Conservation (phyloP, 2,113 vertebrate species). For the Aptenodytes patagonicus region DNA sequence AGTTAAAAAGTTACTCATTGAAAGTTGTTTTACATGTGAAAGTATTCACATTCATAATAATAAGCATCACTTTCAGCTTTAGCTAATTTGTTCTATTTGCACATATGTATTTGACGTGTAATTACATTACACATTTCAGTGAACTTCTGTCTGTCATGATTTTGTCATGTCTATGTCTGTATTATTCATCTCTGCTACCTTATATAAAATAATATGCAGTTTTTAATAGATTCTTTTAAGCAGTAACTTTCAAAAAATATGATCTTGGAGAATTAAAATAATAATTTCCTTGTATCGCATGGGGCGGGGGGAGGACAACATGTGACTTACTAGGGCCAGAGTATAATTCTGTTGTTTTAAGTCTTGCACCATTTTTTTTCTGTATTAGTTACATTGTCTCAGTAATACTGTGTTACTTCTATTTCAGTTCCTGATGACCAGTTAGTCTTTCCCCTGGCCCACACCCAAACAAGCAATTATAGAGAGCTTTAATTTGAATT, state of each 20-base stretch:
- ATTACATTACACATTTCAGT: not conserved
- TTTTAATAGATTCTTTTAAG: not conserved
- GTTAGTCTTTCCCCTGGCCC: not conserved
- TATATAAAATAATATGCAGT: not conserved
- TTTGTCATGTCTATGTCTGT: not conserved
- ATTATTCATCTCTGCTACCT: not conserved
- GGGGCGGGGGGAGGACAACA: accelerated
- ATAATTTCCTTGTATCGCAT: not conserved
- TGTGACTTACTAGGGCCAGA: not conserved
- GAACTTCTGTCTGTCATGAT: not conserved
- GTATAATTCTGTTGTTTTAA: not conserved
- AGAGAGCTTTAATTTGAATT: not conserved
- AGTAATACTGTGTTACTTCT: not conserved
- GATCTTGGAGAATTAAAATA: not conserved
- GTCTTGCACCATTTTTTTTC: not conserved
- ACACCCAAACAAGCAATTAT: not conserved
- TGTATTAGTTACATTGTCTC: not conserved
- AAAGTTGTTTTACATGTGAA: not conserved
- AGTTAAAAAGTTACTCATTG: not conserved
- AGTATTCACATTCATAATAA: not conserved
- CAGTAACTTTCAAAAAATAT: not conserved
- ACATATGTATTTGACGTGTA: not conserved
- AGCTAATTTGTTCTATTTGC: not conserved
- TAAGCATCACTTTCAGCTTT: not conserved
- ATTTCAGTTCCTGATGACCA: not conserved